Conservation (phyloP, 1,140 invertebrate species). For the Dufourea novaeangliae region DNA sequence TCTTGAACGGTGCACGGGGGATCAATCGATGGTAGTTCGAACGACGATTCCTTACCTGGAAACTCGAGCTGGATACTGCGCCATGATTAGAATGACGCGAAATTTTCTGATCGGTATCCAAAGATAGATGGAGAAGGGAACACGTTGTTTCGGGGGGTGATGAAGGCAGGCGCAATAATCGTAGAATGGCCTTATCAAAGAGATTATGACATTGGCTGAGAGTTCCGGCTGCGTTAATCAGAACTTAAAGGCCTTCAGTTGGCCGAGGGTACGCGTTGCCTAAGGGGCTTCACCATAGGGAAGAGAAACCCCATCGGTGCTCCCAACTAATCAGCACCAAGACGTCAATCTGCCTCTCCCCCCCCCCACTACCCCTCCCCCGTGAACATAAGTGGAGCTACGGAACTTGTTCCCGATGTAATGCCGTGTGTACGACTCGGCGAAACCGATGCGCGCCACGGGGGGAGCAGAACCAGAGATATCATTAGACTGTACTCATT, state of each 20-base stretch:
- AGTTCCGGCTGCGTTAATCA: constrained; percentile 68
- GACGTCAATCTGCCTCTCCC: constrained; percentile 52
- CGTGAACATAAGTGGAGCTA: neutral
- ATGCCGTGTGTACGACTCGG: neutral
- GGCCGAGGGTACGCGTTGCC: constrained; percentile 47
- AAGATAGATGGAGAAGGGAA: neutral
- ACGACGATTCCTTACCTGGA: too few species aligned
- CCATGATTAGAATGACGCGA: neutral
- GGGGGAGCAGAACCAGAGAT: neutral
- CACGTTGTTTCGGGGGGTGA: too few species aligned
- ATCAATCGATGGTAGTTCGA: neutral
- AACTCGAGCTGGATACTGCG: too few species aligned
- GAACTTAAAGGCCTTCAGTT: constrained; percentile 65
- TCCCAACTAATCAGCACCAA: constrained; percentile 74
- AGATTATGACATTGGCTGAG: constrained; percentile 67
- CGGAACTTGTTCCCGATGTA: constrained; percentile 6
- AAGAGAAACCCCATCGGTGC: constrained; percentile 72
- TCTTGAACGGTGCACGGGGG: neutral
- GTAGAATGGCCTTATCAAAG: constrained; percentile 60
- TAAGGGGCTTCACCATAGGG: constrained; percentile 54
- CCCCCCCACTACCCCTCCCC: too few species aligned
- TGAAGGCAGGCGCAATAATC: constrained; percentile 57
- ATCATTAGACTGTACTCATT: neutral
- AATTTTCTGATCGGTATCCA: neutral
- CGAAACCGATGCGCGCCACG: neutral